Percentiles rank a stretch among this genome's conserved stretches.
phyloP scores from a whole-genome alignment of 2,888 invertebrate genomes.

The Bursaphelenchus okinawaensis region DNA sequence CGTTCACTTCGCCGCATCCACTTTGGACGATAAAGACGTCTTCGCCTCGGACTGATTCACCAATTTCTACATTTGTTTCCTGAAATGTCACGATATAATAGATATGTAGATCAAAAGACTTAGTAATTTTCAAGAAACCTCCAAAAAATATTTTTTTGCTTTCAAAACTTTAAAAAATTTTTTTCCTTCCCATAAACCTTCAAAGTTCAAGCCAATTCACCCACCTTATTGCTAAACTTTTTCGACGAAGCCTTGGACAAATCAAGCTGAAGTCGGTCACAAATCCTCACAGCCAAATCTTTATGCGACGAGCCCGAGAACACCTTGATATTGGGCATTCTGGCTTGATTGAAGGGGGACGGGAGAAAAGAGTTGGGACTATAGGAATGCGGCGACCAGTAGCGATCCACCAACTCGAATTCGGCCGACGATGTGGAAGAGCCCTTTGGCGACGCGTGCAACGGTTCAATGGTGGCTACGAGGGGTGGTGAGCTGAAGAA shows the following conservation, averaged over 20 bases:
- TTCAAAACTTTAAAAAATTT: background rate
- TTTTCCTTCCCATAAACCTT: no score
- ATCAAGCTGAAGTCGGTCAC: conserved; percentile 92
- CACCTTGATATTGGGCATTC: conserved; percentile 95
- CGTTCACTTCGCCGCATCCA: conserved; percentile 71
- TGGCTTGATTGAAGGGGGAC: conserved; percentile 48
- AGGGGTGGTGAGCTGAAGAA: background rate
- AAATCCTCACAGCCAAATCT: conserved; percentile 90
- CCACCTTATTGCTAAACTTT: conserved; percentile 88
- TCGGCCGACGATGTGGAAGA: background rate
- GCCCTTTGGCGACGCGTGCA: background rate
- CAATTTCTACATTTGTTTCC: conserved; percentile 73
- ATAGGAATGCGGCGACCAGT: background rate
- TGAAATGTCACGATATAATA: background rate
- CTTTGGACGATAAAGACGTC: conserved; percentile 94
- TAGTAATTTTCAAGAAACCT: background rate
- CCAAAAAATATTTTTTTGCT: background rate
- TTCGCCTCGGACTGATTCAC: conserved; percentile 88
- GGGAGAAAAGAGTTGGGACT: background rate
- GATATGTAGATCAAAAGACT: background rate
- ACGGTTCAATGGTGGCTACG: background rate
- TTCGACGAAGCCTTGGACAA: conserved; percentile 95
- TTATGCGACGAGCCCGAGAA: conserved; percentile 97
- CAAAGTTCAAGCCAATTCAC: no score
- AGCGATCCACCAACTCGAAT: background rate